These are phyloP conservation scores for Poeciliopsis turneri DNA, from an alignment of 2,797 vertebrate species.

Conservation along the genomic window DNA sequence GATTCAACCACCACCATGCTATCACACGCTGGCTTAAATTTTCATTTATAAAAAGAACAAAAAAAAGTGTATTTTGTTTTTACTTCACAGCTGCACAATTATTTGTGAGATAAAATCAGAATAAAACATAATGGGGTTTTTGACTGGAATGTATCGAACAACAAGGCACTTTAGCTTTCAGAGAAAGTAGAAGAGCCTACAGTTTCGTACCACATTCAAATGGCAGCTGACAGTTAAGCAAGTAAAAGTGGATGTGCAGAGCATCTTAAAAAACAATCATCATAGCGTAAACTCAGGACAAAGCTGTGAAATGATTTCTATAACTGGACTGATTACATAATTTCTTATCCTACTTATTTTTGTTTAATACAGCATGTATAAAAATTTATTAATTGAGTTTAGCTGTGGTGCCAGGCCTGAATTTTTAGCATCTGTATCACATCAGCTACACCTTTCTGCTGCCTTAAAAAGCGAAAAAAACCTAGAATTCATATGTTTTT, in stretches of 20 bases:
- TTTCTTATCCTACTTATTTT: not conserved
- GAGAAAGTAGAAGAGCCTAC: not conserved
- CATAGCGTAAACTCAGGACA: not conserved
- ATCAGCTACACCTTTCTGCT: not conserved
- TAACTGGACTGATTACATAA: not conserved
- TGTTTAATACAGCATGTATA: not conserved
- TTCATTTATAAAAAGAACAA: not conserved
- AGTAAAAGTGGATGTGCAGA: not conserved
- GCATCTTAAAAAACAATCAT: not conserved
- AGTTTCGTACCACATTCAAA: not conserved
- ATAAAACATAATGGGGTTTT: not conserved
- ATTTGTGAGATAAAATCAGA: not conserved
- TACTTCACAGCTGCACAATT: not conserved
- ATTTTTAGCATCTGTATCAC: not conserved
- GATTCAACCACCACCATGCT: not conserved
- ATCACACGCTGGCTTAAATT: not conserved
- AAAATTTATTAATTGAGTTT: not conserved
- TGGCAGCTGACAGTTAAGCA: not conserved
- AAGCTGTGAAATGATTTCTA: not conserved
- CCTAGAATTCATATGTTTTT: not conserved
- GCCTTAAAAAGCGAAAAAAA: no score
- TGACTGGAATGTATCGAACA: not conserved
- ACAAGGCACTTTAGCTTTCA: not conserved
- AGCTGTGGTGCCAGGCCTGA: not conserved
- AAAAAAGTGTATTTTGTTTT: not conserved